Evolutionary conservation across 92 coral and sea anemone species (phyloP).

Genomic region (Blastomussa wellsi): DNA sequence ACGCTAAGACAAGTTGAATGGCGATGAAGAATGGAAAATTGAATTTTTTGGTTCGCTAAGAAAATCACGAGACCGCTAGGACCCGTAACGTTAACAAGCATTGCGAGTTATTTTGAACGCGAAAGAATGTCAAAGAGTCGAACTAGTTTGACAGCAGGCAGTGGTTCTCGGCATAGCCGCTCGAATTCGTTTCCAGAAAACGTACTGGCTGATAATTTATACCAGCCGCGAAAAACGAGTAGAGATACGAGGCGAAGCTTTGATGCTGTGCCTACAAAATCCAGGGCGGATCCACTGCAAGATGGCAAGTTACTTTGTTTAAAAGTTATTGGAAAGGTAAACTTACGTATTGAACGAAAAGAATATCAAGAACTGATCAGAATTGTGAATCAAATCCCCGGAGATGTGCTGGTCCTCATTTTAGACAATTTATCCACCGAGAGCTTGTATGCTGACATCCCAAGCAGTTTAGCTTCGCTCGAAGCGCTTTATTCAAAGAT

Average conservation of each 20-base stretch:
- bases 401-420: conserved; percentile 86
- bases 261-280: conserved; percentile 47
- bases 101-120: not conserved
- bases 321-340: conserved; percentile 84
- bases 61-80: not conserved
- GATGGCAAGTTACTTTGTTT: conserved; percentile 79
- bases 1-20: not conserved
- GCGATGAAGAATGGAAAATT: not conserved
- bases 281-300: conserved; percentile 44
- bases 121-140: conserved; percentile 44
- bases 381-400: conserved; percentile 82
- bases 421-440: conserved; percentile 76
- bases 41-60: not conserved
- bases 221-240: conserved; percentile 26
- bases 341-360: conserved; percentile 78
- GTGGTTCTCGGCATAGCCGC: conserved; percentile 28
- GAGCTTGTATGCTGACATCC: conserved; percentile 76
- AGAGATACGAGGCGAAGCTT: conserved; percentile 54
- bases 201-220: not conserved
- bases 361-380: conserved; percentile 76
- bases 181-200: conserved; percentile 52
- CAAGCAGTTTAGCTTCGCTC: conserved; percentile 75
- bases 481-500: conserved; percentile 78
- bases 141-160: not conserved
- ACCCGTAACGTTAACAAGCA: conserved; percentile 8